phyloP scores from a whole-genome alignment of 2,797 vertebrate species.

The Cossypha dichroa region DNA sequence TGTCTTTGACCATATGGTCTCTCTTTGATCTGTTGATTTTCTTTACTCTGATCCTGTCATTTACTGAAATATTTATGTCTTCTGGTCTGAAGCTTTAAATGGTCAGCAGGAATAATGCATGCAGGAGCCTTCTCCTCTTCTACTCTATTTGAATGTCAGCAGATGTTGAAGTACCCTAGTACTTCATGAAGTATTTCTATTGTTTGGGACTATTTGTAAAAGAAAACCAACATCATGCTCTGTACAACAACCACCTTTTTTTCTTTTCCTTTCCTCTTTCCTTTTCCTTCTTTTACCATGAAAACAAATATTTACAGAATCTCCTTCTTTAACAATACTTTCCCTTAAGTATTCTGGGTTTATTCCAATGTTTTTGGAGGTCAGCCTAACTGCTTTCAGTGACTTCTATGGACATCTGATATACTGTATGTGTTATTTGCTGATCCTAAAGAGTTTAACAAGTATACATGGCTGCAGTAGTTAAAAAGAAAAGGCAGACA shows the following conservation, averaged over 20 bases:
- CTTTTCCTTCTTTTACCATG: neutral
- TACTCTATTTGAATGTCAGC: neutral
- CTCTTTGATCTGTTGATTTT: constrained; percentile 54
- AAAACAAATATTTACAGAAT: neutral
- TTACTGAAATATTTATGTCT: constrained; percentile 26
- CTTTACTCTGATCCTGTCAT: constrained; percentile 55
- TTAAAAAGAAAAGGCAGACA: neutral
- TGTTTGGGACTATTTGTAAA: neutral
- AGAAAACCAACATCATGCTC: neutral
- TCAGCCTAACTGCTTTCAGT: neutral
- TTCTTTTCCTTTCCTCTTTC: neutral
- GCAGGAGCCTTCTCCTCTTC: neutral
- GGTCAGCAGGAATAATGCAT: constrained; percentile 60
- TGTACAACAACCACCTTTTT: neutral
- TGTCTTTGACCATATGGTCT: constrained; percentile 42
- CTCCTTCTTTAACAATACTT: neutral
- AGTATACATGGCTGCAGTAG: neutral
- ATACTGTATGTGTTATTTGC: neutral
- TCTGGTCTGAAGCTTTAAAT: constrained; percentile 60
- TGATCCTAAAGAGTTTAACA: neutral
- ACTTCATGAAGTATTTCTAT: neutral
- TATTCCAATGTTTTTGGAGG: neutral
- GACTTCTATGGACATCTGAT: neutral
- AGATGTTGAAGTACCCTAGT: neutral
- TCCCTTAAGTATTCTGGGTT: neutral